phyloP scores from a whole-genome alignment of 2,113 vertebrate genomes.

The human (Homo sapiens) region DNA sequence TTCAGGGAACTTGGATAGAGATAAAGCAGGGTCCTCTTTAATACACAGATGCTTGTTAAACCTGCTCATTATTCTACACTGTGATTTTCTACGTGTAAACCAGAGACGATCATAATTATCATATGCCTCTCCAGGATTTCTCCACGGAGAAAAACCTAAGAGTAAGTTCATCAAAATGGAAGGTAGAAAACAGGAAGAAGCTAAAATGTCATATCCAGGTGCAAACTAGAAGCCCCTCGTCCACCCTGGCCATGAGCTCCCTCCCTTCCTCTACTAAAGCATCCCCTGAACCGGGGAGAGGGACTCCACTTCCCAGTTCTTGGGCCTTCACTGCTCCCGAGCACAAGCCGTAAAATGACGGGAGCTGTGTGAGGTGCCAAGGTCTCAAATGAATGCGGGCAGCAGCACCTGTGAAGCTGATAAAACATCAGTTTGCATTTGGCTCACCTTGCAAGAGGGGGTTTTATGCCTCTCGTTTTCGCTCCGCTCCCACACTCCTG shows the following conservation, averaged over 20 bases:
- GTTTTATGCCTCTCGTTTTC: neutral
- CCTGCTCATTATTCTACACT: neutral
- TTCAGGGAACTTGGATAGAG: slow-evolving; percentile 42
- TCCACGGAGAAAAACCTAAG: neutral
- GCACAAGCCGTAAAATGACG: neutral
- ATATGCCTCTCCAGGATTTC: neutral
- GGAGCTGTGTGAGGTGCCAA: rapidly evolving
- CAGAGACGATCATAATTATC: neutral
- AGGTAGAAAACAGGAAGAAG: neutral
- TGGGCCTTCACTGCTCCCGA: rapidly evolving
- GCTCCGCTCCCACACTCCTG: neutral
- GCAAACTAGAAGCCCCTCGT: neutral
- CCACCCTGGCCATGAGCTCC: rapidly evolving
- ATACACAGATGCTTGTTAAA: neutral
- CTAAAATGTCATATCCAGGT: neutral
- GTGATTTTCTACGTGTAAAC: neutral
- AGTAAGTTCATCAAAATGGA: neutral
- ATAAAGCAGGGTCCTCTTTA: neutral
- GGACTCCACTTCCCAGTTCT: neutral
- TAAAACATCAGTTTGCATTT: rapidly evolving
- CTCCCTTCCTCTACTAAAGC: neutral
- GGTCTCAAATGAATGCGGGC: neutral
- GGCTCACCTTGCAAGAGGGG: neutral
- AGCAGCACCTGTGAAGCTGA: neutral
- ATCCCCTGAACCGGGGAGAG: neutral